phyloP scores from a whole-genome alignment of 2,797 vertebrate species.

The Chromobotia macracanthus region DNA sequence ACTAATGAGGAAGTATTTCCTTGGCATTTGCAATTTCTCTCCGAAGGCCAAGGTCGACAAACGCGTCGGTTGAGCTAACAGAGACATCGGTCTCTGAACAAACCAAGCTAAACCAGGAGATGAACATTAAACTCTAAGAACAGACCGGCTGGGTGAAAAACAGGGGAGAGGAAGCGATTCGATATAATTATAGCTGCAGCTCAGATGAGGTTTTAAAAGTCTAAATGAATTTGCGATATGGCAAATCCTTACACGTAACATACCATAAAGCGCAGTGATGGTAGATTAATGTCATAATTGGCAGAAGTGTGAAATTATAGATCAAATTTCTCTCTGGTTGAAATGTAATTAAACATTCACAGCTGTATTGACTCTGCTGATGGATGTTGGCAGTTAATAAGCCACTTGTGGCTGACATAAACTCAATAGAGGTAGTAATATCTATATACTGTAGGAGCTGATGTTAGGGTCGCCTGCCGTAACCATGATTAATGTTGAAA shows the following conservation, averaged over 20 bases:
- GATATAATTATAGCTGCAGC: constrained; percentile 5
- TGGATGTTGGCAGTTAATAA: constrained; percentile 48
- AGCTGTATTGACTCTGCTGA: constrained; percentile 47
- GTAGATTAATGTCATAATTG: constrained; percentile 48
- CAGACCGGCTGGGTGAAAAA: constrained; percentile 15
- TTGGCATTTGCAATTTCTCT: constrained; percentile 54
- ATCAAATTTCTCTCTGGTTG: constrained; percentile 43
- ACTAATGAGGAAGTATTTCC: constrained; percentile 56
- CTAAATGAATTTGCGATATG: constrained; percentile 28
- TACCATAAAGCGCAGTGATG: constrained; percentile 6
- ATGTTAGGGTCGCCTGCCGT: constrained; percentile 24
- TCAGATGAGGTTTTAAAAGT: constrained; percentile 26
- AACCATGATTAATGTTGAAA: not conserved
- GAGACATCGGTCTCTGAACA: constrained; percentile 43
- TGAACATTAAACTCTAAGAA: constrained; percentile 47
- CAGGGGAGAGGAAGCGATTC: not conserved
- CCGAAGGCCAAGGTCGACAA: constrained; percentile 48
- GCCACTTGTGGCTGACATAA: constrained; percentile 53
- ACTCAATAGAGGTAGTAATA: constrained; percentile 44
- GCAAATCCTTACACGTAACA: constrained; percentile 38
- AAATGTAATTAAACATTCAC: constrained; percentile 56
- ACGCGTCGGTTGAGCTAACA: constrained; percentile 41
- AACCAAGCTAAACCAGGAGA: constrained; percentile 40
- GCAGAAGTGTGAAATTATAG: constrained; percentile 38
- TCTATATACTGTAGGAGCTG: constrained; percentile 37